Evolutionary conservation across 2,113 vertebrate species (phyloP), one percentile per base, ranked within the genome.

Genomic region (Thunnus maccoyii): DNA sequence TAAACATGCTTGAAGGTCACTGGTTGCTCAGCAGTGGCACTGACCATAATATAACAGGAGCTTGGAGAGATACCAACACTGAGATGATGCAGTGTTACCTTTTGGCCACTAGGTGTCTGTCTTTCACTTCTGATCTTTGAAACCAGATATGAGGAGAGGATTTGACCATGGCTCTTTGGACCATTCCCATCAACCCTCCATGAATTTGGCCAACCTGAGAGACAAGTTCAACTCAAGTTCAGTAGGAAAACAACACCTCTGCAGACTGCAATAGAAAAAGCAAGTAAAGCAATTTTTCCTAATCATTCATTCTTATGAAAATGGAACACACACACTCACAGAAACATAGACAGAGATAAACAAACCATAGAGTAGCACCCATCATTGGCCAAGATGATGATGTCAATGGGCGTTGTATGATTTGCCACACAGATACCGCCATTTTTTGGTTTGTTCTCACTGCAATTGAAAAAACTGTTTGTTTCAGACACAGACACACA

Each of bases 341-440:
- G 5, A 41, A 13, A 50, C 0, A 64, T 8, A 41, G 7, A 58
- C 17, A 76, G 14, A 66, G 17, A 66, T 5, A 78, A 16, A 96
- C 95, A 96, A 57, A 52, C 97, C 97, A 98, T 96, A 0, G 97
- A 96, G 0, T 98, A 98, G 92, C 97, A 97, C 80, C 96, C 96
- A 3, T 99, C 97, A 0, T 96, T 98, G 85, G 98, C 97, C 89
- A 99, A 88, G 89, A 99, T 97, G 85, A 98, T 98, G 72, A 97
- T 96, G 0, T 98, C 97, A 0, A 98, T 97, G 8, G 97, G 97
- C 48, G 97, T 98, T 0, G 97, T 99, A 74, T 99, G 97, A 85
- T 99, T 99, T 46, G 97, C 97, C 89, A 99, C 97, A 9, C 97
- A 99, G 90, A 99, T 98, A 18, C 96, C 97, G 27, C 97, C 97